Base-by-base conservation (phyloP, 2,888 invertebrate genomes). In the Formica aserva region DNA sequence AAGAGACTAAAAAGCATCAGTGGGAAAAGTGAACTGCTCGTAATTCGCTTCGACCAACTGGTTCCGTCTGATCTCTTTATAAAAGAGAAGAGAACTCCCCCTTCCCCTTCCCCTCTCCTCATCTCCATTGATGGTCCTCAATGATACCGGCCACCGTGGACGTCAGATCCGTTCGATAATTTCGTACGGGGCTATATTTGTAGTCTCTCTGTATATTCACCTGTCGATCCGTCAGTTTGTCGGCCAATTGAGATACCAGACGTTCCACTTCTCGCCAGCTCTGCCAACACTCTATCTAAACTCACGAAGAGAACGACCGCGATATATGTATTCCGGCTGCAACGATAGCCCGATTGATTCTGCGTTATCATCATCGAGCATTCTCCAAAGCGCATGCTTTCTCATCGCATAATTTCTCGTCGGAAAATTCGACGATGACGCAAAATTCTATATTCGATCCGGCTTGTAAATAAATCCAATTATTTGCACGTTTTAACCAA, bases 81-180 rank as follows among this genome's bases (percentile, higher is more conserved):
- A 87, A 87, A 84, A 88, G 84, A 83, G 65, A 84, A 85, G 69
- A 63, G 81, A 72, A 0, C 26, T 1, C 38, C 29, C 66, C 11
- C 15, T 11, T 29, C 3, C 22, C 0, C 6, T 13, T 38, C 76
- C 67, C 38, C 67, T n/a, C 18, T 45, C 5, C 18, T 45, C 45
- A 45, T 45, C 1, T 0, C 84, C 66, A 75, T 82, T 87, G 89
- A 90, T 90, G 85, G 80, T 82, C 88, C 81, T 86, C 83, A 84
- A 74, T 78, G 91, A 90, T 90, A 87, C 55, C 81, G 89, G 88
- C 89, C 90, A 90, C 90, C 90, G 87, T 87, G 88, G 75, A 90
- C 72, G 90, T 89, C 88, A 85, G 91, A 89, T 89, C 87, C 85
- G 76, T 90, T 90, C 87, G 90, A 91, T 91, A 90, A 89, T 88